Evolutionary conservation across 2,797 vertebrate species (phyloP).

Genomic region (Florisuga fusca): DNA sequence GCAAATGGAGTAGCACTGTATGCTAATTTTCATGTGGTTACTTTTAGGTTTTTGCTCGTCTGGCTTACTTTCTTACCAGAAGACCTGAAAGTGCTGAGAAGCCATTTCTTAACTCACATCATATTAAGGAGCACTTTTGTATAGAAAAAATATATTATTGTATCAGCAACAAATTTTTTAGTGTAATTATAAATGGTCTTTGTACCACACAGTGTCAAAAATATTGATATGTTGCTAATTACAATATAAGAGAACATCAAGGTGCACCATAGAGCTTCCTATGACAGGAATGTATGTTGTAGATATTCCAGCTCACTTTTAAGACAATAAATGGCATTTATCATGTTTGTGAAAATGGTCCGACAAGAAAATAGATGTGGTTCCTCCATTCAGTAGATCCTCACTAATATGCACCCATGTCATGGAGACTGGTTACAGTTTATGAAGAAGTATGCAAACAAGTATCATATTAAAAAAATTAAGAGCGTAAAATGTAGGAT

Average conservation of each 20-base stretch:
- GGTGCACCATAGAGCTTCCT: conserved; percentile 53
- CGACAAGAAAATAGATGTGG: conserved; percentile 42
- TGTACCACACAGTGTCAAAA: conserved; percentile 68
- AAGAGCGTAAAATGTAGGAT: background rate
- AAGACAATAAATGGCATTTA: conserved; percentile 70
- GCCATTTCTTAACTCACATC: background rate
- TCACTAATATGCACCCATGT: background rate
- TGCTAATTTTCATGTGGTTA: conserved; percentile 13
- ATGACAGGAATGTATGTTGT: conserved; percentile 68
- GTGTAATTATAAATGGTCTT: conserved; percentile 55
- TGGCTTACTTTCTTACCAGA: conserved; percentile 45
- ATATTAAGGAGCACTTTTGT: conserved; percentile 67
- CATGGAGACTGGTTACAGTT: background rate
- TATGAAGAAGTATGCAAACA: background rate
- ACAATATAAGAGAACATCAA: conserved; percentile 68
- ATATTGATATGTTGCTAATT: conserved; percentile 69
- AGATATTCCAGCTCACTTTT: conserved; percentile 69
- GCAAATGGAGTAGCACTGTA: conserved; percentile 16
- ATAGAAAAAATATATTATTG: conserved; percentile 56
- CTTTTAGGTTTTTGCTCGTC: conserved; percentile 30
- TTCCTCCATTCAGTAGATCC: conserved; percentile 50
- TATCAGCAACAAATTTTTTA: conserved; percentile 50
- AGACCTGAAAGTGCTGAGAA: conserved; percentile 61
- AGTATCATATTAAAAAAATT: background rate
- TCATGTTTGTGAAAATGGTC: conserved; percentile 56